Evolutionary conservation across 2,797 vertebrate genomes (phyloP), one percentile per base, ranked within the genome.

Genomic region (Arrhamphus sclerolepis): DNA sequence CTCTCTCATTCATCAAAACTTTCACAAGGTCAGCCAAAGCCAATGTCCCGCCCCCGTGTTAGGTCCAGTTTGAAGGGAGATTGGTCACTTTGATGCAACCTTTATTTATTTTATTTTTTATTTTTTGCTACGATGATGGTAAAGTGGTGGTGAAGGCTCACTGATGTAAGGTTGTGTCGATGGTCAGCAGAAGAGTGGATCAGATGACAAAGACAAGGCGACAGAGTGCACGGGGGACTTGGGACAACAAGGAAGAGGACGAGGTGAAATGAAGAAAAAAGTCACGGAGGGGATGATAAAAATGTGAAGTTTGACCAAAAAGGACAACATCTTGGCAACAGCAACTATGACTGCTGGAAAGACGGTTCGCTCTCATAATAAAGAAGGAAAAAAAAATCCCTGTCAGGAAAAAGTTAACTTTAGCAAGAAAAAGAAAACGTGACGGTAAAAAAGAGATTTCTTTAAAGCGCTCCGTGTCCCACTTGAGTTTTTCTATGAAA

Each of bases 11-110:
- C 3, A 82, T 84, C 80, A 88, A 74, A 78, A 81, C 77, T 81
- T 81, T 66, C 21, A 56, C 77, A 86, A 87, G 82, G 88, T 83
- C 82, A 70, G 56, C 70, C 56, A 31, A 61, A 73, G 70, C 54
- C 4, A 9, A 13, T 13, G 31, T 34, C 31, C 31, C 31, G 4
- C 10, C 31, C 29, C 26, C 0, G 48, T 24, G 61, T 29, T 28
- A 9, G 56, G 11, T 34, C 62, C 19, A 28, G 46, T 66, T 59
- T 57, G 72, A 70, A 43, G 56, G n/a, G 54, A 66, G 68, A 71
- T 80, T 50, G 17, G 56, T 83, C 70, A 81, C 66, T 73, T 64
- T 56, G 60, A 75, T 61, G 18, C 28, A 62, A 49, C 59, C 56
- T 75, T 60, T 57, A 64, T 20, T 31, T 47, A n/a, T n/a, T n/a